These are phyloP conservation scores for Himantopus leucocephalus DNA, from an alignment of 2,113 vertebrate genomes.

Conservation along the genomic window DNA sequence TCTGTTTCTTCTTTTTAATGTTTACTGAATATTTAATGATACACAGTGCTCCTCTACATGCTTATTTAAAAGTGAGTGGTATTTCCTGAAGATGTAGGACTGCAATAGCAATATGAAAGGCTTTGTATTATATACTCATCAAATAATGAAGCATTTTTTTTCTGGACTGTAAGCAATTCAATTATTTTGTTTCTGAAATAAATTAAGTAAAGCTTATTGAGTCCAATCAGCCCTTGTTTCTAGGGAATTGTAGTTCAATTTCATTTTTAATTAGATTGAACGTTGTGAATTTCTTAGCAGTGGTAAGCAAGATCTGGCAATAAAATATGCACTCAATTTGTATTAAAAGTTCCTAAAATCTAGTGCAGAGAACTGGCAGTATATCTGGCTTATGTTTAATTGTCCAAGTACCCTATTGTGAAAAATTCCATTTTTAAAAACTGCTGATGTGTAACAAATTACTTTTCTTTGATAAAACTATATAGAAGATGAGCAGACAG, in stretches of 20 bases:
- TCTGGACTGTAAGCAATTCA: conserved; percentile 70
- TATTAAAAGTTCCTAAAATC: conserved; percentile 74
- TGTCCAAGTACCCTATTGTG: conserved; percentile 58
- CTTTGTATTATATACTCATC: conserved; percentile 22
- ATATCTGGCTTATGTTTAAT: conserved; percentile 70
- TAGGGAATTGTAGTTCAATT: conserved; percentile 80
- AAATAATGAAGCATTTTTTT: conserved; percentile 53
- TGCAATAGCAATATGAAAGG: conserved; percentile 6
- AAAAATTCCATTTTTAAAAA: conserved; percentile 62
- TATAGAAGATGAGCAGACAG: conserved; percentile 43
- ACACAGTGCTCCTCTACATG: background rate
- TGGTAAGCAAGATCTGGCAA: conserved; percentile 72
- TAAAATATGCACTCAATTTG: conserved; percentile 73
- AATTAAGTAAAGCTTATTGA: conserved; percentile 76
- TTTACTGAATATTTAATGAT: conserved; percentile 30
- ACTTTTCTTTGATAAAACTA: conserved; percentile 54
- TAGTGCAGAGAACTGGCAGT: conserved; percentile 46
- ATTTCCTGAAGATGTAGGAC: conserved; percentile 15
- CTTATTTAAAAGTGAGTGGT: background rate
- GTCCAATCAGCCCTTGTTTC: conserved; percentile 71
- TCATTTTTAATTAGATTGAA: conserved; percentile 82
- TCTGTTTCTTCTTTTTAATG: background rate
- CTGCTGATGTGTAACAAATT: conserved; percentile 56
- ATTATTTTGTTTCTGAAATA: conserved; percentile 79
- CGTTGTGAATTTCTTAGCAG: conserved; percentile 69